These are phyloP conservation scores for Cataglyphis cursor DNA, from an alignment of 2,888 invertebrate genomes.

Conservation along the genomic window DNA sequence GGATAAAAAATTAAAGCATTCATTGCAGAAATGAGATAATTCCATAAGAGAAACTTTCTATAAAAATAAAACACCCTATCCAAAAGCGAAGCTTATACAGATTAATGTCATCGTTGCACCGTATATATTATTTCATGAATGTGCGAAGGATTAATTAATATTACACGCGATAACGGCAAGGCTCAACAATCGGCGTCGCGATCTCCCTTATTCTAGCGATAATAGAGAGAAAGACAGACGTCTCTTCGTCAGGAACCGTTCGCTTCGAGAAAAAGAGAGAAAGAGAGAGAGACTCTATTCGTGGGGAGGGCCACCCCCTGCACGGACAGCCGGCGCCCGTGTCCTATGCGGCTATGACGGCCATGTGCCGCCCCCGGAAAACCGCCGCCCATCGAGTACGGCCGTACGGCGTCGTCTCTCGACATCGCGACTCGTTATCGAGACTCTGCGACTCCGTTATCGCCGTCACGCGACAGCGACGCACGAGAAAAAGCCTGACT, in stretches of 20 bases:
- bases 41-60: background rate
- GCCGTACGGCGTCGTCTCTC: background rate
- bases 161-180: conserved; percentile 2
- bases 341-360: conserved; percentile 67
- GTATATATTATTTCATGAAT: background rate
- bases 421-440: conserved; percentile 8
- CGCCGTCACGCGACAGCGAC: conserved; percentile 1
- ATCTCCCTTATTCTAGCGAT: conserved; percentile 13
- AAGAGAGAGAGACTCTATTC: conserved; percentile 27
- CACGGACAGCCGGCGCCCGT: conserved; percentile 78
- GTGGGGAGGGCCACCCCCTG: conserved; percentile 80
- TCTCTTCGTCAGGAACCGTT: conserved; percentile 30
- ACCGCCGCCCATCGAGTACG: conserved; percentile 77
- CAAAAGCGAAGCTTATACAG: background rate
- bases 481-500: conserved; percentile 65
- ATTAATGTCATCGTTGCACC: background rate
- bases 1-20: background rate
- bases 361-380: conserved; percentile 80
- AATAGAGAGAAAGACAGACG: conserved; percentile 46
- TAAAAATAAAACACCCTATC: background rate
- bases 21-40: background rate
- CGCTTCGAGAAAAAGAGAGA: conserved; percentile 9
- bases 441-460: conserved; percentile 21
- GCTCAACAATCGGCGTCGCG: background rate
- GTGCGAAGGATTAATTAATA: background rate